A percentile compares a stretch with the other conserved stretches of the same genome.
Evolutionary conservation across 2,113 vertebrate genomes (phyloP).

Genomic region (Piliocolobus tephrosceles): DNA sequence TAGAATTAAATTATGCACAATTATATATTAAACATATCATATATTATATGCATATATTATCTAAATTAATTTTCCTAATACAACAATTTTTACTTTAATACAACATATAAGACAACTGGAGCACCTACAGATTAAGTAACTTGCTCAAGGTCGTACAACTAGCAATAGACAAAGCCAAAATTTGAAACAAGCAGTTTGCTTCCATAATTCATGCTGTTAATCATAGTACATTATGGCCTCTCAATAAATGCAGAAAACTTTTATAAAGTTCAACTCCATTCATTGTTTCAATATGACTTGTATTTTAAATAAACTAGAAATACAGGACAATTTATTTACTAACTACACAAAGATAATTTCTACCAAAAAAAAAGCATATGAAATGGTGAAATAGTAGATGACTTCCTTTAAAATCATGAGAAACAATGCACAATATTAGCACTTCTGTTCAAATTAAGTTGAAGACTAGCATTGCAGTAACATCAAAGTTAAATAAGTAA

Average conservation of each 20-base stretch:
- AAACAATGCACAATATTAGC: background rate
- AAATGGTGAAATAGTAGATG: background rate
- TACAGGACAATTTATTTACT: background rate
- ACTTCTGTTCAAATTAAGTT: background rate
- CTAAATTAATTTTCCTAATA: too few relatives aligned
- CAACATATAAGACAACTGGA: background rate
- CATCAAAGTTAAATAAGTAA: background rate
- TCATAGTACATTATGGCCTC: background rate
- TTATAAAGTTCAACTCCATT: background rate
- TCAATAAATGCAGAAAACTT: background rate
- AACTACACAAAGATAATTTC: background rate
- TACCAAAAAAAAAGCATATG: background rate
- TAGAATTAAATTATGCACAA: background rate
- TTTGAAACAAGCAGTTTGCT: background rate
- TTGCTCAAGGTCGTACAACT: background rate
- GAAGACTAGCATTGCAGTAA: background rate
- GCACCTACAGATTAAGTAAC: background rate
- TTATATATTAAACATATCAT: background rate
- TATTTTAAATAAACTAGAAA: background rate
- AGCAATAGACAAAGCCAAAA: background rate
- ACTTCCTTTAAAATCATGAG: background rate
- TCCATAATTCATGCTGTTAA: background rate
- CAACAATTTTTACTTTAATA: background rate
- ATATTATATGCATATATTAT: background rate
- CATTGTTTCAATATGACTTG: background rate